Conservation (phyloP, 1,140 invertebrate species). For the Theocolax elegans region DNA sequence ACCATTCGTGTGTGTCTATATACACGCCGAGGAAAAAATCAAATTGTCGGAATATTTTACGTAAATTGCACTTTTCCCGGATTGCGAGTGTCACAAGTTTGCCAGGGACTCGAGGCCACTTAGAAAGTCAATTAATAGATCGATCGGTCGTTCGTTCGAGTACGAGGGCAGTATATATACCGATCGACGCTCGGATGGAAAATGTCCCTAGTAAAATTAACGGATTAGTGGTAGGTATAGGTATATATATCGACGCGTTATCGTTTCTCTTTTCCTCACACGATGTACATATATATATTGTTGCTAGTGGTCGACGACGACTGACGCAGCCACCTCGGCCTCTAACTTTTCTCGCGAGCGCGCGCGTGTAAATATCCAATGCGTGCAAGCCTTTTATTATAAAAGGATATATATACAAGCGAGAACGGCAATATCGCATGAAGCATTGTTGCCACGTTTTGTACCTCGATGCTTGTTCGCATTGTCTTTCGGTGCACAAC, state of each 20-base stretch:
- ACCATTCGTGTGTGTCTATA: no score
- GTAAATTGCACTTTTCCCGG: no score
- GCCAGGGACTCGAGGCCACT: background rate
- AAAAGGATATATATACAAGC: background rate
- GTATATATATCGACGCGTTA: background rate
- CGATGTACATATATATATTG: no score
- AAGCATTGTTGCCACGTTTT: constrained; percentile 31
- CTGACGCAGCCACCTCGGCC: background rate
- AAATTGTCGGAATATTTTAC: no score
- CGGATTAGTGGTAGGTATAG: background rate
- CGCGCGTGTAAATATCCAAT: constrained; percentile 17
- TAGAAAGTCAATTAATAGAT: constrained; percentile 26
- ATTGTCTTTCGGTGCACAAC: constrained; percentile 13
- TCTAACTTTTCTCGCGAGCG: constrained; percentile 5
- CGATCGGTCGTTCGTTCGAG: background rate
- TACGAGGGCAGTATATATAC: no score
- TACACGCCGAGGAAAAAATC: no score
- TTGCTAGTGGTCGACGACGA: no score
- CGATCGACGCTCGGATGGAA: background rate
- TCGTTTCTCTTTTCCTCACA: background rate
- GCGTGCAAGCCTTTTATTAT: constrained; percentile 10
- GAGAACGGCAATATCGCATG: background rate
- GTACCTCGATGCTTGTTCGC: background rate
- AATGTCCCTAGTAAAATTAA: background rate
- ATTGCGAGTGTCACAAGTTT: no score